Conservation (phyloP, 2,797 vertebrate species). For the Ptychobarbus kaznakovi region DNA sequence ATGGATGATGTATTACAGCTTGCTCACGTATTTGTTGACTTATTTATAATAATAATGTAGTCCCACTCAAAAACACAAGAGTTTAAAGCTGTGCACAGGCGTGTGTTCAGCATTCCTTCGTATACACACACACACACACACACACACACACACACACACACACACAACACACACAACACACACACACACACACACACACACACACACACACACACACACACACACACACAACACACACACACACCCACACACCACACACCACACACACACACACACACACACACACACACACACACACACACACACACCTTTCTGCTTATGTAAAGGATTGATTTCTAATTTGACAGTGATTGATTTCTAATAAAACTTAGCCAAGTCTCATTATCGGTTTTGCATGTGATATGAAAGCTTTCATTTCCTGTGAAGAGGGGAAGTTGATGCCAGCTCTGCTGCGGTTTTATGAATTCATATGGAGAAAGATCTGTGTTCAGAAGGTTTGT, state of each 20-base stretch:
- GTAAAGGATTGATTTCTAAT: conserved; percentile 48
- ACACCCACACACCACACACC: not conserved
- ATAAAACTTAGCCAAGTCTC: conserved; percentile 57
- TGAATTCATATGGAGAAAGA: conserved; percentile 43
- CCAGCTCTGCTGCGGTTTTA: conserved; percentile 38
- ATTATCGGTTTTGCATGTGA: conserved; percentile 68
- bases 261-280: not conserved
- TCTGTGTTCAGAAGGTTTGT: not conserved
- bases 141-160: conserved; percentile 22
- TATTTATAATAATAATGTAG: conserved; percentile 48
- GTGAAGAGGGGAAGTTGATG: conserved; percentile 56
- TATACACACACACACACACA: conserved; percentile 14
- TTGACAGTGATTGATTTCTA: conserved; percentile 62
- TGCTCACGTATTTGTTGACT: conserved; percentile 36
- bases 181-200: not conserved
- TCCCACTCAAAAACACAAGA: conserved; percentile 43
- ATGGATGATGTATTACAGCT: conserved; percentile 54
- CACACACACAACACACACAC: not conserved
- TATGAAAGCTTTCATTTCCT: conserved; percentile 80
- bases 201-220: not conserved
- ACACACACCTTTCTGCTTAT: conserved; percentile 43
- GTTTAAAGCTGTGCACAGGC: conserved; percentile 16
- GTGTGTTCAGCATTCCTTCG: conserved; percentile 7
- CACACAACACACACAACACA: not conserved
- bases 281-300: not conserved